These are phyloP conservation scores for Drosophila niveifrons DNA, from an alignment of 2,888 invertebrate species.

Conservation along the genomic window DNA sequence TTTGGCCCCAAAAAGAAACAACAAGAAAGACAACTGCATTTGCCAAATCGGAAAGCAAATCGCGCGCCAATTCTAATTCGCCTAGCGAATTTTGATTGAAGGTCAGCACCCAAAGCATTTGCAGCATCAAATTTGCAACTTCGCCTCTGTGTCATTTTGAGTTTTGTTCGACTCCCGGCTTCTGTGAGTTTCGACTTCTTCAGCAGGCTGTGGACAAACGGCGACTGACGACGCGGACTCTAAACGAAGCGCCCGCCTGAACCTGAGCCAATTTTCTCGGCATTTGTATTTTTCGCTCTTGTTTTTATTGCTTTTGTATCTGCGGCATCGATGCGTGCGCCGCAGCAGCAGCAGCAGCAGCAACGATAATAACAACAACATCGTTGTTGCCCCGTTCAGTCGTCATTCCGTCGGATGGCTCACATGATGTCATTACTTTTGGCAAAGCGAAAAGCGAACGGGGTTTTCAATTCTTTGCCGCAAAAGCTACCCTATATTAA, in stretches of 20 bases:
- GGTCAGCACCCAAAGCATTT: conserved; percentile 54
- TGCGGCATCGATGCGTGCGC: conserved; percentile 46
- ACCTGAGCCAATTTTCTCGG: conserved; percentile 69
- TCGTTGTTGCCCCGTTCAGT: conserved; percentile 7
- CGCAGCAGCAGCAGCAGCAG: not conserved
- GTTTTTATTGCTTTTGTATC: conserved; percentile 49
- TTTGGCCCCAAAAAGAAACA: conserved; percentile 57
- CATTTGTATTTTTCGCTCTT: conserved; percentile 58
- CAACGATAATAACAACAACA: conserved; percentile 3
- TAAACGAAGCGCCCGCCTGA: conserved; percentile 60
- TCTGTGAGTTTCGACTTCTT: conserved; percentile 48
- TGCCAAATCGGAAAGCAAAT: conserved; percentile 61
- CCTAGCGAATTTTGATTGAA: conserved; percentile 69
- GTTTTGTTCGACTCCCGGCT: conserved; percentile 13
- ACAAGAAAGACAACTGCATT: conserved; percentile 53
- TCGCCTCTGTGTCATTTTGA: conserved; percentile 14
- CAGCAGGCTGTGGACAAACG: conserved; percentile 72
- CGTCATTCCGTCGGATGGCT: conserved; percentile 20
- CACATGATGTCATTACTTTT: conserved; percentile 78
- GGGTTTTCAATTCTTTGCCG: conserved; percentile 22
- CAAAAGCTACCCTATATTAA: conserved; percentile 20
- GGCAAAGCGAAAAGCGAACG: conserved; percentile 29
- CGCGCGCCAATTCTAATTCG: conserved; percentile 79
- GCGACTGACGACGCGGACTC: conserved; percentile 73
- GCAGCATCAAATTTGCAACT: conserved; percentile 12